Evolutionary conservation across 2,797 vertebrate genomes (phyloP).

Genomic region (Myotis vivesi): DNA sequence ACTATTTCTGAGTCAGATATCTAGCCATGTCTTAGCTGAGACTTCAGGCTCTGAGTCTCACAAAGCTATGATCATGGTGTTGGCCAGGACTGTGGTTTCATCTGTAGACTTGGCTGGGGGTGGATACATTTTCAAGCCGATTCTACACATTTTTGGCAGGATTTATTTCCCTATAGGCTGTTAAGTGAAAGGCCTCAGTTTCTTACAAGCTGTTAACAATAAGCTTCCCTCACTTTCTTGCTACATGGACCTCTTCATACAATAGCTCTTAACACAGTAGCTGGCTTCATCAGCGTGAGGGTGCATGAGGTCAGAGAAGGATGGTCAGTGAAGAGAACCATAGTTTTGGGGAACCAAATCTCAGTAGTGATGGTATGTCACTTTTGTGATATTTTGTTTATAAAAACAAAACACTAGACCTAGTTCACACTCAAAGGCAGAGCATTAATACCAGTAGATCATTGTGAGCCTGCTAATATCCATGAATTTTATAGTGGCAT

Average conservation of each 20-base stretch:
- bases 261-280: background rate
- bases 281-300: background rate
- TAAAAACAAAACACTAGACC: background rate
- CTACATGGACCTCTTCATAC: too few relatives aligned
- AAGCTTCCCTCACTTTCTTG: background rate
- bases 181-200: background rate
- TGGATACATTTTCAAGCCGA: background rate
- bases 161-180: background rate
- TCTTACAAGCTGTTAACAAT: background rate
- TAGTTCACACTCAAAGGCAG: background rate
- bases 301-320: background rate
- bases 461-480: background rate
- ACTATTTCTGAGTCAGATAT: background rate
- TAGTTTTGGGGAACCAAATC: background rate
- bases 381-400: background rate
- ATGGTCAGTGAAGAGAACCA: background rate
- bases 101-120: background rate
- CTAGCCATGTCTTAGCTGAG: background rate
- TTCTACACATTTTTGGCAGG: background rate
- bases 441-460: background rate
- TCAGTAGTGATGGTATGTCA: background rate
- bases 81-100: background rate
- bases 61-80: background rate
- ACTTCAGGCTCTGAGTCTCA: background rate
- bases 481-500: background rate